Evolutionary conservation across 2,113 vertebrate genomes (phyloP), one percentile per base, ranked within the genome.

Genomic region (Myotis davidii): DNA sequence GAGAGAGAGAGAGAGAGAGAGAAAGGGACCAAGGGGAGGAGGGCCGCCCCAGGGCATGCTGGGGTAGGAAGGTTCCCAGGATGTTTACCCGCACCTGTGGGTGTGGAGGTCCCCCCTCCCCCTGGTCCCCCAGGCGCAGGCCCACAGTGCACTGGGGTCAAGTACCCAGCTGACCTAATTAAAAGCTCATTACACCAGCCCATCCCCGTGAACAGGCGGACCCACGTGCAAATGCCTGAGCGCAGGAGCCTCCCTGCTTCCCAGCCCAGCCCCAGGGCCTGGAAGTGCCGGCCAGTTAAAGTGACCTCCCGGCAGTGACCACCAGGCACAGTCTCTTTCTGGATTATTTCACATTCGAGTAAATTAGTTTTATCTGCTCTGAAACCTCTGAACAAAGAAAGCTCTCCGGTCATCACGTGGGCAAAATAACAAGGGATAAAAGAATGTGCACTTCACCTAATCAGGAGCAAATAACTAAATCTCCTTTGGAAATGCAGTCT

Each of bases 101-200:
- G 92, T 95, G 96, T 82, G 91, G 95, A 94, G 93, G 92, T 96
- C 85, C 69, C 97, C 94, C 34, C 9, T 2, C 5, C 16, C 13
- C 23, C 39, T 7, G 81, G 13, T 72, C 98, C 95, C 86, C 91
- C 70, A 94, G 97, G 91, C 96, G 59, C 37, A 18, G 97, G 95
- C 94, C 96, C 97, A 59, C 93, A 96, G 97, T 97, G 97, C 95
- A 96, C 98, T 97, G 98, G 97, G 98, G 98, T 98, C 98, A 98
- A 98, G 98, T 98, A 98, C 97, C 96, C 93, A 98, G 94, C 96
- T 96, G 96, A 98, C 98, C 97, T 98, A 98, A 98, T 98, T 98
- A 98, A 98, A 98, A 98, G 96, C 98, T 99, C 98, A 98, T 98
- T 98, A 98, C 98, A 98, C 92, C 96, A 98, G 97, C 97, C 97